Base-by-base conservation (phyloP, 2,113 vertebrate species). In the Danionella cerebrum region DNA sequence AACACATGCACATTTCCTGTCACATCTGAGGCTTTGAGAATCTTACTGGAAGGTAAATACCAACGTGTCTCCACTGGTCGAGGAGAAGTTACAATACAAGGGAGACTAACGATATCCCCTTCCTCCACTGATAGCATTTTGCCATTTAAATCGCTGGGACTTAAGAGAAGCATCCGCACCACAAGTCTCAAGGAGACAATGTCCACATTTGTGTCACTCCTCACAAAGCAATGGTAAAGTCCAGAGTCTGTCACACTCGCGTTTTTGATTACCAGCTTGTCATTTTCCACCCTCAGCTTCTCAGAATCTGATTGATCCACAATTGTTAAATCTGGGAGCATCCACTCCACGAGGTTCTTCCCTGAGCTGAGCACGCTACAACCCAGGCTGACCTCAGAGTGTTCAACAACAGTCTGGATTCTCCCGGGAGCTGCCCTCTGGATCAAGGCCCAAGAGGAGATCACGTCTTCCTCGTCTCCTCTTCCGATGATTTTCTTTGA, bases 151-250 rank as follows among this genome's bases (percentile, higher is more conserved):
- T 83, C 78, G 5, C 81, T 84, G 1, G 85, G 84, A 67, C 83
- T 75, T 7, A 85, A 79, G 1, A 77, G 72, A 14, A 53, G 79
- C 70, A 86, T 80, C 62, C 86, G 87, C 10, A 90, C 64, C 3
- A 82, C 81, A 6, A 90, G 81, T 68, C 88, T 82, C 13, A 85
- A 54, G 4, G 88, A 70, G 66, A 84, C 73, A 8, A 88, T 50
- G 55, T 90, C 88, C 33, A 89, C 76, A 33, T 82, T 76, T 0
- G 65, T 72, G 51, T 78, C 78, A 4, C 78, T 82, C 76, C 77
- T 83, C 35, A 87, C 71, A 60, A 89, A 72, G 48, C 89, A 90
- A 69, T 89, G 83, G 57, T 90, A 90, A 22, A 89, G 73, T 1
- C 89, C 89, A 3, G 82, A 83, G 64, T 90, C 87, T 54, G 84